phyloP scores from a whole-genome alignment of 2,888 invertebrate species.

The Gandaritis pyraliata region DNA sequence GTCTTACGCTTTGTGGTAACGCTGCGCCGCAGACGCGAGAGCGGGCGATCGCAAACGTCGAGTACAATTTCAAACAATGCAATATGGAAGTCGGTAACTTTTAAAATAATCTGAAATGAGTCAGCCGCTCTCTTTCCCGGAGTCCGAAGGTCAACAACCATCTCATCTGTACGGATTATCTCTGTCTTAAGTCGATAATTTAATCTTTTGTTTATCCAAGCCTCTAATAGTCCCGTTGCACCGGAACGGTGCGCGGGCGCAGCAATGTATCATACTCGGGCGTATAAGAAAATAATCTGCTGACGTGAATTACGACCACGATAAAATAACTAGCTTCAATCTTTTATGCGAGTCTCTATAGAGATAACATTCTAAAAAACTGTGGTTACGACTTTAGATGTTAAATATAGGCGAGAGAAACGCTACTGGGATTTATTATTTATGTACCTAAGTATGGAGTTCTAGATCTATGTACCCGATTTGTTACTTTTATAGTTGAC shows the following conservation, averaged over 20 bases:
- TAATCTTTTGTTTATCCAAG: constrained; percentile 83
- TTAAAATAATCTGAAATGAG: constrained; percentile 54
- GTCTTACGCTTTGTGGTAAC: neutral
- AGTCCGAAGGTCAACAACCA: constrained; percentile 79
- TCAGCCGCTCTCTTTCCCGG: constrained; percentile 54
- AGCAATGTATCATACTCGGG: constrained; percentile 75
- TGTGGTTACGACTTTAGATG: constrained; percentile 35
- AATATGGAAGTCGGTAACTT: constrained; percentile 40
- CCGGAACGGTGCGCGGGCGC: constrained; percentile 67
- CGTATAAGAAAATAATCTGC: constrained; percentile 79
- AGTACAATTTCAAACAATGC: constrained; percentile 28
- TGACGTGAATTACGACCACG: constrained; percentile 68
- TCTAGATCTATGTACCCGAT: constrained; percentile 21
- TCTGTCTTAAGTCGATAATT: constrained; percentile 79
- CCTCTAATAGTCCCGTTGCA: constrained; percentile 77
- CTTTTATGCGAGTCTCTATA: constrained; percentile 52
- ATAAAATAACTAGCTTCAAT: constrained; percentile 56
- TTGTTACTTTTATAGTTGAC: constrained; percentile 20
- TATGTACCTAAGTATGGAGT: constrained; percentile 9
- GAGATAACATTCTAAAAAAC: constrained; percentile 44
- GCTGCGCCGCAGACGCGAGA: neutral
- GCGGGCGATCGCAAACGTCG: neutral
- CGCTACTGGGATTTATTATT: constrained; percentile 20
- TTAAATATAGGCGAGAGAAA: constrained; percentile 33
- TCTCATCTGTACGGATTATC: constrained; percentile 80